Evolutionary conservation across 1,140 invertebrate genomes (phyloP), one percentile per base, ranked within the genome.

Genomic region (Watersipora subatra): DNA sequence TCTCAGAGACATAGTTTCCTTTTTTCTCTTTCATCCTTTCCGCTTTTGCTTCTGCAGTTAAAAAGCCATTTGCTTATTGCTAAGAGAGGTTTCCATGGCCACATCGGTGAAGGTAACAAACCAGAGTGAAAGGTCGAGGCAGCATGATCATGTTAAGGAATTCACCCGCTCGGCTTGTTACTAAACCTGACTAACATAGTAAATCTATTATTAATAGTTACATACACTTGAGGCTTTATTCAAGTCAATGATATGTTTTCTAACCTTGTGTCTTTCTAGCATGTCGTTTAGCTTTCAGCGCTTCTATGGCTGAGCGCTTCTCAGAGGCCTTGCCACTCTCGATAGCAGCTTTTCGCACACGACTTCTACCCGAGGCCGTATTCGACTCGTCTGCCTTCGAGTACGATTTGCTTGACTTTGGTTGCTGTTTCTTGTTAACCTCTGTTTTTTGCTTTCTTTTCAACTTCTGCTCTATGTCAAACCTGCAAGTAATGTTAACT

Each of bases 391-490:
- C 34, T 12, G 34, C 34, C 7, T 12, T 59, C 7, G 58, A 59
- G 58, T 17, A 7, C 7, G 58, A 7, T 25, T 28, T 28, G 58
- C 7, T 28, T 57, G 70, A 69, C 57, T 71, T 85, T 63, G 80
- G 79, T 71, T 86, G 85, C 59, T 64, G 59, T 30, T 63, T 84
- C 24, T 69, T 67, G 15, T 20, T 26, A 3, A 34, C 58, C 68
- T 91, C 89, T 46, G 88, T 86, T 67, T 92, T 91, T 64, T 88
- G 89, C 0, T 89, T 91, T 70, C 92, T 83, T 59, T 90, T 84
- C 3, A 98, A 78, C 76, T 97, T 97, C 67, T 93, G 89, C 73
- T 97, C 91, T 64, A 97, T 97, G 78, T 97, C 93, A 87, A 95
- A 97, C 74, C 93, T 89, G 69, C 1, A 66, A 69, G 22, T 68